A percentile compares a stretch with the other conserved stretches of the same genome.
These are phyloP conservation scores for Sebastes oblongus DNA, from an alignment of 2,797 vertebrate species.

Conservation along the genomic window DNA sequence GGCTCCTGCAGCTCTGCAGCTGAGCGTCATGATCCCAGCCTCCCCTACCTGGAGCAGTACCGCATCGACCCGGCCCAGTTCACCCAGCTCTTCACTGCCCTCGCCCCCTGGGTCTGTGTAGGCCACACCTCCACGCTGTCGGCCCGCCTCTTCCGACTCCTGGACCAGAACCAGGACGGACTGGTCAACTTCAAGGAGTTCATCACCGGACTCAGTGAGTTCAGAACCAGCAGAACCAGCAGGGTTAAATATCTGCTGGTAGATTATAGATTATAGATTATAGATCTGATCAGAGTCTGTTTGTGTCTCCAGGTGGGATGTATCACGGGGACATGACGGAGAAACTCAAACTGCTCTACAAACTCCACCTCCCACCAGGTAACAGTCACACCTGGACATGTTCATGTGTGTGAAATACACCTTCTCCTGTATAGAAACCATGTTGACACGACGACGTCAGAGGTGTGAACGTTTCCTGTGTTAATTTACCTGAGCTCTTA, in stretches of 20 bases:
- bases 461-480: too few species aligned
- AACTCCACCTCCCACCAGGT: conserved; percentile 94
- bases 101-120: conserved; percentile 91
- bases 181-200: conserved; percentile 99
- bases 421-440: background rate
- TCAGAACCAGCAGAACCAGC: background rate
- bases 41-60: conserved; percentile 98
- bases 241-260: background rate
- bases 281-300: background rate
- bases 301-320: conserved; percentile 87
- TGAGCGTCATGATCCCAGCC: conserved; percentile 91
- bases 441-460: background rate
- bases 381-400: background rate
- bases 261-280: too few species aligned
- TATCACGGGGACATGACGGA: conserved; percentile 96
- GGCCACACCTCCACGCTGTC: conserved; percentile 85
- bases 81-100: conserved; percentile 84
- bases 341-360: conserved; percentile 95
- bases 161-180: conserved; percentile 92
- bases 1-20: conserved; percentile 83
- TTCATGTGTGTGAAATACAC: background rate
- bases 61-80: conserved; percentile 93
- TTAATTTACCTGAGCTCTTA: too few species aligned
- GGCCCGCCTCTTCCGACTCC: conserved; percentile 89
- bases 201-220: conserved; percentile 92